phyloP scores from a whole-genome alignment of 2,888 invertebrate species.

The Latrodectus elegans region DNA sequence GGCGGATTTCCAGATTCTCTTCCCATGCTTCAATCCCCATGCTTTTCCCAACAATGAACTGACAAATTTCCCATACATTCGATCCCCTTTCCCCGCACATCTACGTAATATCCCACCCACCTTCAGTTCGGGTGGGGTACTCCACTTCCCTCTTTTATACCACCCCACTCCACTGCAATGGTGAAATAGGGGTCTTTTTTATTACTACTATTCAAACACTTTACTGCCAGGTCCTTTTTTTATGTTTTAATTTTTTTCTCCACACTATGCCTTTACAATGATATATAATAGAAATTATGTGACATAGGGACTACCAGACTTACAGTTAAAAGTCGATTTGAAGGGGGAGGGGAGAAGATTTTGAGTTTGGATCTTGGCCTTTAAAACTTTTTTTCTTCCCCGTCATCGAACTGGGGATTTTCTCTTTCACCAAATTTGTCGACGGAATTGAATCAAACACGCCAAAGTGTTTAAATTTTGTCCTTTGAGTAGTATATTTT shows the following conservation, averaged over 20 bases:
- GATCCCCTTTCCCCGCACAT: constrained; percentile 37
- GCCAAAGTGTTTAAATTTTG: too few species aligned
- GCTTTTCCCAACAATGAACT: constrained; percentile 48
- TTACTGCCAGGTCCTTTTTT: not conserved
- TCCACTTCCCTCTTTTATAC: constrained; percentile 4
- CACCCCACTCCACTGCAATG: not conserved
- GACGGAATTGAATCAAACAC: too few species aligned
- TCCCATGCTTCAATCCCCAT: constrained; percentile 43
- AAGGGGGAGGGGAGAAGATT: too few species aligned
- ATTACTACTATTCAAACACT: constrained; percentile 1
- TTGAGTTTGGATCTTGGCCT: too few species aligned
- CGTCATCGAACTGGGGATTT: not conserved
- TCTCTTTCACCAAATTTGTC: not conserved
- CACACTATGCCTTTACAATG: not conserved
- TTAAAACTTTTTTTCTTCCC: too few species aligned
- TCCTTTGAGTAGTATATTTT: too few species aligned
- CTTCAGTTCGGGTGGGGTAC: constrained; percentile 15
- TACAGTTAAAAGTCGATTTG: not conserved
- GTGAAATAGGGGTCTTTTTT: constrained; percentile 5
- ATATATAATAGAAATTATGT: not conserved
- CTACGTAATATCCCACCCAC: constrained; percentile 61
- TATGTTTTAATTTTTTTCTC: not conserved
- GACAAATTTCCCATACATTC: constrained; percentile 65
- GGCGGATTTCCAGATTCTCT: constrained; percentile 33
- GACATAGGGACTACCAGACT: not conserved